These are phyloP conservation scores for Elymnias hypermnestra DNA, from an alignment of 1,140 invertebrate species.

Conservation along the genomic window DNA sequence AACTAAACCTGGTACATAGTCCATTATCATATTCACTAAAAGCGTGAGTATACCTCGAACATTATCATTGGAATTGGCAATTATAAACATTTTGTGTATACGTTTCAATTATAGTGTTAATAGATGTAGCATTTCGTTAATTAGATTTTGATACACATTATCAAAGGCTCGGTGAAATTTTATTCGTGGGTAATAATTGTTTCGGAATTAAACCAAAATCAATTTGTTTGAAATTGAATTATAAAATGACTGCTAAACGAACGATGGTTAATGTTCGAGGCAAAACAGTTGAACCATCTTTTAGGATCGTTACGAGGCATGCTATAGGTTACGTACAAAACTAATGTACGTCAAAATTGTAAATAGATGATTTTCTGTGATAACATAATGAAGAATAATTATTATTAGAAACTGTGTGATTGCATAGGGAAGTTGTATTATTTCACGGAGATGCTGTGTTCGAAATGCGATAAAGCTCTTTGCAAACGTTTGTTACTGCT, in stretches of 20 bases:
- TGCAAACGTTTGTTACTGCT: constrained; percentile 20
- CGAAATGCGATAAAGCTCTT: constrained; percentile 30
- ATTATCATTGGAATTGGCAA: constrained; percentile 25
- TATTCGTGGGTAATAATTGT: not conserved
- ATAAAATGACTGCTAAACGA: too few relatives aligned
- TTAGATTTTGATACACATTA: constrained; percentile 4
- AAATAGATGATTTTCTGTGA: constrained; percentile 78
- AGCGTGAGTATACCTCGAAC: constrained; percentile 37
- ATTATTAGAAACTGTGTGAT: constrained; percentile 75
- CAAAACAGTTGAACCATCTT: constrained; percentile 43
- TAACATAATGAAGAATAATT: constrained; percentile 72
- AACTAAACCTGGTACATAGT: constrained; percentile 34
- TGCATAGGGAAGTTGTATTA: constrained; percentile 68
- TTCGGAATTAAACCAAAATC: too few relatives aligned
- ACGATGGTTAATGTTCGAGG: constrained; percentile 32
- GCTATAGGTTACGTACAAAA: constrained; percentile 65
- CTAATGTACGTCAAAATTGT: constrained; percentile 74
- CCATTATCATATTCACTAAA: constrained; percentile 43
- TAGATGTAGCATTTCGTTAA: too few relatives aligned
- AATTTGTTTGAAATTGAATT: too few relatives aligned
- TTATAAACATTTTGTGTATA: too few relatives aligned
- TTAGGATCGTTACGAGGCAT: constrained; percentile 57
- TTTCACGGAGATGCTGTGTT: constrained; percentile 56
- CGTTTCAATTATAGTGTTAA: too few relatives aligned
- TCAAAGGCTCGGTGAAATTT: constrained; percentile 7